Base-by-base conservation (phyloP, 2,888 invertebrate species). In the Candidula unifasciata region DNA sequence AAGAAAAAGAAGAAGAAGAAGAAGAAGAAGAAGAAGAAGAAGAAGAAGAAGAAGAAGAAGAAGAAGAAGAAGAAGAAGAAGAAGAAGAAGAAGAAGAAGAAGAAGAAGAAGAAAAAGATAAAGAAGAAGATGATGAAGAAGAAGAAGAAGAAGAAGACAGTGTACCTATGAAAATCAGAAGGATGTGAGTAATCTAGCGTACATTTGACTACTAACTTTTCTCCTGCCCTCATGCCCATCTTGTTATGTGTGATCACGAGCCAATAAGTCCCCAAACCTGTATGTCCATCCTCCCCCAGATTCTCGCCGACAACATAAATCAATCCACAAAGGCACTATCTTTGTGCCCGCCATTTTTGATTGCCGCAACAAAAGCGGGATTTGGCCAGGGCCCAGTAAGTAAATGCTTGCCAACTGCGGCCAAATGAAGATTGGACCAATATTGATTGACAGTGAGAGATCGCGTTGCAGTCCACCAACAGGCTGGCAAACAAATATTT, bases 391-490 rank as follows among this genome's bases (percentile, higher is more conserved):
- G 21, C 68, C 68, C 69, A 68, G 80, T 80, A 66, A 44, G 30
- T 69, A 54, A 44, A 13, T 80, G 80, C 80, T 80, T 80, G 80
- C 80, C 68, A 69, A 80, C 52, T 80, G 80, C 69, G 80, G 69
- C 80, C 44, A 37, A 33, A 68, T 60, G n/a, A 80, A 68, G 68
- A 80, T 80, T 80, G 80, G 80, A 69, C 80, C 30, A 68, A 68
- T 80, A 80, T 80, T 80, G 80, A 80, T 80, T 52, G 57, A 35
- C 18, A 60, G 60, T 35, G 8, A 27, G 77, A 30, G 30, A 21
- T 27, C 52, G n/a, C 24, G 27, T 10, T 21, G 30, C 16, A 80
- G 68, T 52, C 68, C 52, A 68, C 27, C 2, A 10, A 30, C 68
- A 24, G 30, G 21, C 52, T 27, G 52, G 69, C 35, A 60, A 68